Base-by-base conservation (phyloP, 2,888 invertebrate species). In the Melanostoma scalare region DNA sequence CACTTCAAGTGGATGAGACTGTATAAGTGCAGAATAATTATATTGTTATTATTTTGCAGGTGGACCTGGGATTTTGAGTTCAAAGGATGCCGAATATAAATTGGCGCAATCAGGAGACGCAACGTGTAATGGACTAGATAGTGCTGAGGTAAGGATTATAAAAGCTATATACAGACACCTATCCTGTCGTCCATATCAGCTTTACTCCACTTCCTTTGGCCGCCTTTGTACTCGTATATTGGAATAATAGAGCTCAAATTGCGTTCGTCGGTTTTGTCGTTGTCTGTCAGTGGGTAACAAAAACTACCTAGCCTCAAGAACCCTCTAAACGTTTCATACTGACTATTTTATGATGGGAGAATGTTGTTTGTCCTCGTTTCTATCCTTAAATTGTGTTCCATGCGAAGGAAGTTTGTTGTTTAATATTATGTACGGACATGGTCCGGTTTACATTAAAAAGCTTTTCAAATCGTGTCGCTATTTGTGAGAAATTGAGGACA, bases 41-140 rank as follows among this genome's bases (percentile, higher is more conserved):
- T 75, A 75, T 76, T 81, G 71, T 71, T 84, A 74, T 84, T 77
- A 68, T 77, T 61, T 84, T 84, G 76, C 89, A 88, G 91, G 90
- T 86, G 92, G 92, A 61, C 89, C 89, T 53, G 89, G 89, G 74
- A 88, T 87, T 79, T 86, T 88, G 55, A 90, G 88, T 85, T 87
- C 89, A 50, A 91, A 91, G 10, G 94, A 93, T 69, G 94, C 95
- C 81, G 95, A 96, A 90, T 97, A 96, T 92, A 93, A 96, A 89
- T 95, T 97, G 86, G 96, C 97, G 3, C 97, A 97, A 92, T 97
- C 96, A 63, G 97, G 97, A 6, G 97, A 98, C 91, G 97, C 97
- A 73, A 97, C 97, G 38, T 98, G 98, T 91, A 97, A 97, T 90
- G 97, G 98, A 30, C 93, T 97, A 74, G 96, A 97, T 91, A 96